phyloP scores from a whole-genome alignment of 2,113 vertebrate genomes.

The Lathamus discolor region DNA sequence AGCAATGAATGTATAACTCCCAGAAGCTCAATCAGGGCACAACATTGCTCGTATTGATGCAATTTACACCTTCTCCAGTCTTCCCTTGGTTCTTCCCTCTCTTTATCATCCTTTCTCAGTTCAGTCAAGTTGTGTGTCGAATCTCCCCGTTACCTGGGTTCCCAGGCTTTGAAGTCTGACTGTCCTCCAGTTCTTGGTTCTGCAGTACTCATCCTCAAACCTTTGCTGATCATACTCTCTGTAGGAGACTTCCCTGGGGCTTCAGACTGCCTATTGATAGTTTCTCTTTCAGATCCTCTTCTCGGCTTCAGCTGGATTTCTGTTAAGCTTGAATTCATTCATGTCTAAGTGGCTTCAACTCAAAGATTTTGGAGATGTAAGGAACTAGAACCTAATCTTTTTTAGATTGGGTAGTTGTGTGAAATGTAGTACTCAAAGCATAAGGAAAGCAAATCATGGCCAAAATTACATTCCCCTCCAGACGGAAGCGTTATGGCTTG shows the following conservation, averaged over 20 bases:
- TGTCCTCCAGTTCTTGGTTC: conserved; percentile 27
- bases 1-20: background rate
- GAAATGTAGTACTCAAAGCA: background rate
- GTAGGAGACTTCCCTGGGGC: background rate
- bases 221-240: conserved; percentile 8
- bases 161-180: conserved; percentile 32
- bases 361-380: background rate
- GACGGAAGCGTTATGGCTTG: background rate
- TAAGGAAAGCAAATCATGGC: background rate
- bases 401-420: background rate
- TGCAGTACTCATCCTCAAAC: conserved; percentile 1
- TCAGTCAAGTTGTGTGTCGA: background rate
- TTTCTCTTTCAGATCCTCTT: conserved; percentile 30
- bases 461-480: background rate
- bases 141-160: background rate
- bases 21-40: background rate
- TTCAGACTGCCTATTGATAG: conserved; percentile 37
- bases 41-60: background rate
- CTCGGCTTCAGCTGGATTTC: background rate
- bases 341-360: background rate
- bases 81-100: background rate
- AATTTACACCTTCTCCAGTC: background rate
- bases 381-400: background rate
- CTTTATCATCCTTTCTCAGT: background rate
- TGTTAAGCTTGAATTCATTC: conserved; percentile 29